These are phyloP conservation scores for Pseudomyrmex flavicornis DNA, from an alignment of 1,140 invertebrate species.

Conservation along the genomic window DNA sequence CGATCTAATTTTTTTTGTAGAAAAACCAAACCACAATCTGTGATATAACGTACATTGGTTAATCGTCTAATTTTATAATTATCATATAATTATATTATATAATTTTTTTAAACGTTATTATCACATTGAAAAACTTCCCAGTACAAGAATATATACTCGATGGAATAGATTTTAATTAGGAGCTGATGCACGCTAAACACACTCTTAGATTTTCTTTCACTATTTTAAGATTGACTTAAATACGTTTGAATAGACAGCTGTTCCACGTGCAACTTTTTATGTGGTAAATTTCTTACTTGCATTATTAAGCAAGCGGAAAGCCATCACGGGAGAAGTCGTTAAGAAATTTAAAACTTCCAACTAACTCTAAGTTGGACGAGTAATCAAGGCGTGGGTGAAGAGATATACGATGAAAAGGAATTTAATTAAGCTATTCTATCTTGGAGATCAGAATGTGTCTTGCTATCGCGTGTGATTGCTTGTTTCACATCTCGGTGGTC, in stretches of 20 bases:
- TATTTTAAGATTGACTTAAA: conserved; percentile 17
- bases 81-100: not conserved
- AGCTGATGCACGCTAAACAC: not conserved
- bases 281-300: conserved; percentile 16
- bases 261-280: conserved; percentile 1
- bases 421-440: conserved; percentile 45
- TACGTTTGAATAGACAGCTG: not conserved
- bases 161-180: not conserved
- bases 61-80: not conserved
- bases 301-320: conserved; percentile 46
- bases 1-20: not conserved
- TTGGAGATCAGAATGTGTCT: conserved; percentile 5
- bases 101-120: not conserved
- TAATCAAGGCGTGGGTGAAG: conserved; percentile 33
- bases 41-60: not conserved
- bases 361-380: conserved; percentile 27
- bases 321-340: conserved; percentile 19
- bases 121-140: not conserved
- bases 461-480: not conserved
- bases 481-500: not conserved
- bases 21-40: not conserved
- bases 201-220: not conserved
- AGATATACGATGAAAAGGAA: conserved; percentile 24
- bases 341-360: conserved; percentile 50
- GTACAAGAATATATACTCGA: not conserved